phyloP scores from a whole-genome alignment of 2,797 vertebrate species.

The Myoxocephalus aenaeus region DNA sequence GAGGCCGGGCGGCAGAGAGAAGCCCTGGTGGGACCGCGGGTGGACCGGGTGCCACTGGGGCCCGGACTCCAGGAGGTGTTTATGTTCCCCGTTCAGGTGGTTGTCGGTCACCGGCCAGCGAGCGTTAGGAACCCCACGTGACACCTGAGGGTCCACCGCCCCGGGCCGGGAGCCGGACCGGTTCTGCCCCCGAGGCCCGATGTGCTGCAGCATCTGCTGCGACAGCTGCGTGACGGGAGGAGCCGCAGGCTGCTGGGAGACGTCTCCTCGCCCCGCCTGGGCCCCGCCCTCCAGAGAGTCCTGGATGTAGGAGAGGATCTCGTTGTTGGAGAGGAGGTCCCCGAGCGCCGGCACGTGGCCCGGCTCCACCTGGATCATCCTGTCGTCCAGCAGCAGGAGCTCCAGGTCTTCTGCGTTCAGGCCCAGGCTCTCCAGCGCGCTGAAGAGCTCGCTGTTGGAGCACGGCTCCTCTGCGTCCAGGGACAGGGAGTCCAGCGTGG shows the following conservation, averaged over 20 bases:
- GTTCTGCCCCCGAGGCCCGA: conserved; percentile 1
- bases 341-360: conserved; percentile 72
- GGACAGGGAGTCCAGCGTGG: conserved; percentile 83
- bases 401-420: conserved; percentile 86
- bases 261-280: background rate
- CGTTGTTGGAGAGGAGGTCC: conserved; percentile 76
- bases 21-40: background rate
- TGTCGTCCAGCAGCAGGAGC: conserved; percentile 86
- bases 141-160: conserved; percentile 6
- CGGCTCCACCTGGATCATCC: conserved; percentile 85
- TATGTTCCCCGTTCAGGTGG: conserved; percentile 30
- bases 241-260: conserved; percentile 6
- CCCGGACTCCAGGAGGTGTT: conserved; percentile 10
- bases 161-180: conserved; percentile 18
- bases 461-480: conserved; percentile 78
- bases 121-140: conserved; percentile 26
- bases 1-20: conserved; percentile 29
- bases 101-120: conserved; percentile 52
- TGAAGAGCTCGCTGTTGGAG: conserved; percentile 84
- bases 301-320: conserved; percentile 84
- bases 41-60: conserved; percentile 45
- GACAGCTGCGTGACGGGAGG: conserved; percentile 68
- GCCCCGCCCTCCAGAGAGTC: conserved; percentile 53
- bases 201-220: conserved; percentile 76
- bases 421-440: conserved; percentile 82